phyloP scores from a whole-genome alignment of 1,140 invertebrate species.

The Lutraria rhynchaena region DNA sequence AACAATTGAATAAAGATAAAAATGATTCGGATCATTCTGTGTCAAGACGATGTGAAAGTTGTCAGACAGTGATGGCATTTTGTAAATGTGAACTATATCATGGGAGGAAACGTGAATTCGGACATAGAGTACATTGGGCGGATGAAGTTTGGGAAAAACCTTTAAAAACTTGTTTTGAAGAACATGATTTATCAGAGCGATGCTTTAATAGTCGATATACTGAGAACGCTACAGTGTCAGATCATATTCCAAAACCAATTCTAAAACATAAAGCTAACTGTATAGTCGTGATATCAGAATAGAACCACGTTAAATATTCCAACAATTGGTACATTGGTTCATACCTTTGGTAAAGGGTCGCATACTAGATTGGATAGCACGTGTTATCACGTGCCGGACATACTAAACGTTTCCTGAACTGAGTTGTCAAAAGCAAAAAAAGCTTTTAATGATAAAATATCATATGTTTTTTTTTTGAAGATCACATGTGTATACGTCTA shows the following conservation, averaged over 20 bases:
- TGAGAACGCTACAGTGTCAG: neutral
- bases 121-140: conserved; percentile 51
- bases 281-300: conserved; percentile 49
- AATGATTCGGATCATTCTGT: conserved; percentile 19
- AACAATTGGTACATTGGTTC: no score
- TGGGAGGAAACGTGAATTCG: conserved; percentile 25
- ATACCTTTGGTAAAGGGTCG: no score
- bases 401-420: no score
- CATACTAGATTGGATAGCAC: no score
- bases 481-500: neutral
- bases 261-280: conserved; percentile 52
- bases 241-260: conserved; percentile 47
- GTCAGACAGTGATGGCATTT: conserved; percentile 15
- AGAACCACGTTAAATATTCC: no score
- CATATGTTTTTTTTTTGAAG: neutral
- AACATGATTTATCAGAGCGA: neutral
- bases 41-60: conserved; percentile 38
- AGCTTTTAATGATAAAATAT: neutral
- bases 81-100: conserved; percentile 51
- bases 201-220: no score
- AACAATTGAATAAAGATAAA: conserved; percentile 11
- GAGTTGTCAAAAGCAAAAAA: neutral
- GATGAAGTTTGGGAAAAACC: conserved; percentile 57
- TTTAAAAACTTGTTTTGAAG: conserved; percentile 19
- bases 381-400: no score